phyloP scores from a whole-genome alignment of 2,888 invertebrate species.

The Metopia argyrocephala region DNA sequence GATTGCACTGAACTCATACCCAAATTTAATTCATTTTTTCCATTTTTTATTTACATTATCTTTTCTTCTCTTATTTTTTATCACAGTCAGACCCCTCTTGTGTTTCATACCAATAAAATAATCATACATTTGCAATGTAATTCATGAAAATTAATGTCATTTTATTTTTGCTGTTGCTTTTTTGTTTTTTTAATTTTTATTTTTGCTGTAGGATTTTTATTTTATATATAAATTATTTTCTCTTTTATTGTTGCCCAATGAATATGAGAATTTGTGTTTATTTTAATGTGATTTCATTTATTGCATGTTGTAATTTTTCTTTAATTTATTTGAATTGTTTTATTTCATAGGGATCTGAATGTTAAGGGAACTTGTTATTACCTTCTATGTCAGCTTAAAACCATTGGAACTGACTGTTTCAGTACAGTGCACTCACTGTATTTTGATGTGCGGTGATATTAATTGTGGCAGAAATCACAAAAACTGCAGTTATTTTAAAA shows the following conservation, averaged over 20 bases:
- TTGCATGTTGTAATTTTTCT: conserved; percentile 61
- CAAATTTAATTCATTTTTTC: conserved; percentile 14
- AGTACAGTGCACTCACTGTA: not conserved
- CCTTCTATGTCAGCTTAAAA: too few species aligned
- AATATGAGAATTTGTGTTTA: not conserved
- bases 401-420: too few species aligned
- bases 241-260: conserved; percentile 61
- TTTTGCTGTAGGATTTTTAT: conserved; percentile 26
- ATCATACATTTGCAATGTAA: conserved; percentile 59
- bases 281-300: conserved; percentile 42
- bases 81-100: conserved; percentile 26
- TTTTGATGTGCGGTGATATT: conserved; percentile 22
- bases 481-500: conserved; percentile 27
- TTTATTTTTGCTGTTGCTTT: conserved; percentile 35
- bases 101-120: conserved; percentile 23
- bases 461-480: conserved; percentile 39
- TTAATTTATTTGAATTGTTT: conserved; percentile 59
- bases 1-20: not conserved
- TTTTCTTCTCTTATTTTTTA: conserved; percentile 10
- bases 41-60: conserved; percentile 8
- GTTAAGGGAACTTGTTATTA: too few species aligned
- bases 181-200: conserved; percentile 12
- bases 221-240: conserved; percentile 63
- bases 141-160: conserved; percentile 65
- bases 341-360: conserved; percentile 21